These are phyloP conservation scores for Chrysina gloriosa DNA, from an alignment of 2,888 invertebrate species.

Conservation along the genomic window DNA sequence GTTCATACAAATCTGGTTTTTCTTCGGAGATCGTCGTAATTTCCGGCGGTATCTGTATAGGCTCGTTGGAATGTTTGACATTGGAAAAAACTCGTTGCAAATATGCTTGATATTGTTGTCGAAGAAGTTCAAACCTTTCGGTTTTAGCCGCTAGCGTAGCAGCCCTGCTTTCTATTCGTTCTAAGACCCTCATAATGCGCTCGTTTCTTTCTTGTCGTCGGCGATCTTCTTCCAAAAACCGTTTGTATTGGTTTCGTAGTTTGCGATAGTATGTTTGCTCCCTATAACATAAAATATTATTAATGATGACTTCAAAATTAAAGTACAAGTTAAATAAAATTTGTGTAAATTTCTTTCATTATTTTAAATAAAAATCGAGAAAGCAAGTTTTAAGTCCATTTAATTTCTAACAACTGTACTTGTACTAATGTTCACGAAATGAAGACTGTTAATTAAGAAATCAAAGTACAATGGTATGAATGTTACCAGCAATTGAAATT, in stretches of 20 bases:
- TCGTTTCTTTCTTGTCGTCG: constrained; percentile 71
- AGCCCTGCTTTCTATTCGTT: constrained; percentile 70
- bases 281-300: constrained; percentile 50
- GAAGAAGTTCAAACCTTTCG: constrained; percentile 68
- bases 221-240: constrained; percentile 70
- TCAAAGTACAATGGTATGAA: too few relatives aligned
- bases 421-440: too few relatives aligned
- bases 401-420: too few relatives aligned
- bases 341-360: too few relatives aligned
- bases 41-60: constrained; percentile 10
- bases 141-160: constrained; percentile 70
- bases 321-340: constrained; percentile 26
- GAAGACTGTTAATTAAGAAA: too few relatives aligned
- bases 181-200: constrained; percentile 69
- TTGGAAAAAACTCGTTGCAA: constrained; percentile 46
- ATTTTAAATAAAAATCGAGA: too few relatives aligned
- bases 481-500: too few relatives aligned
- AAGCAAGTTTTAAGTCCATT: too few relatives aligned
- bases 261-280: constrained; percentile 60
- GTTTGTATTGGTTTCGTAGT: constrained; percentile 66
- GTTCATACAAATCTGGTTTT: constrained; percentile 18
- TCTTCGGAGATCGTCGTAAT: constrained; percentile 29
- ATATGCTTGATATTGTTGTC: constrained; percentile 58
- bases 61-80: neutral
- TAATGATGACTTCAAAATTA: constrained; percentile 11